phyloP scores from a whole-genome alignment of 2,797 vertebrate species.

The Pangasius macronema region DNA sequence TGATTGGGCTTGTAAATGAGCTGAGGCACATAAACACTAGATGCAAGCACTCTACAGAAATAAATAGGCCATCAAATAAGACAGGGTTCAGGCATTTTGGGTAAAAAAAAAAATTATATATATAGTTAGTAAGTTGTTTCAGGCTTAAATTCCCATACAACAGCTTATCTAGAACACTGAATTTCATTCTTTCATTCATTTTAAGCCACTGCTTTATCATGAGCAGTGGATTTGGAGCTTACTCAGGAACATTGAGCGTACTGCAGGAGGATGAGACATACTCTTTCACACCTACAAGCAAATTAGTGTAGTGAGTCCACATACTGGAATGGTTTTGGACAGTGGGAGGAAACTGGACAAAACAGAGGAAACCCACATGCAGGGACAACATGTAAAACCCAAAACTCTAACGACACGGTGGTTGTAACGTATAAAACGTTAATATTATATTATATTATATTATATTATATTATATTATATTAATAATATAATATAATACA shows the following conservation, averaged over 20 bases:
- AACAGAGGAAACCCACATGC: background rate
- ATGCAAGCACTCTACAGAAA: conserved; percentile 16
- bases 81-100: background rate
- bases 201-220: background rate
- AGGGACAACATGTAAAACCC: background rate
- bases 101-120: background rate
- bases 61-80: conserved; percentile 2
- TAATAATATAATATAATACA: no score
- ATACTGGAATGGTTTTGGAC: background rate
- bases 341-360: background rate
- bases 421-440: no score
- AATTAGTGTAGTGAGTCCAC: background rate
- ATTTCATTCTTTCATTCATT: background rate
- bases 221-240: background rate
- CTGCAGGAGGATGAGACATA: background rate
- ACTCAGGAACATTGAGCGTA: background rate
- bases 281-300: background rate
- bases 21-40: conserved; percentile 17
- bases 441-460: no score
- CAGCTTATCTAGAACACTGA: background rate
- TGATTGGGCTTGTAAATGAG: conserved; percentile 32
- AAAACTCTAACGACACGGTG: no score
- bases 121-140: background rate
- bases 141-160: background rate
- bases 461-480: no score